phyloP scores from a whole-genome alignment of 1,140 invertebrate species.

The Mactra quadrangularis region DNA sequence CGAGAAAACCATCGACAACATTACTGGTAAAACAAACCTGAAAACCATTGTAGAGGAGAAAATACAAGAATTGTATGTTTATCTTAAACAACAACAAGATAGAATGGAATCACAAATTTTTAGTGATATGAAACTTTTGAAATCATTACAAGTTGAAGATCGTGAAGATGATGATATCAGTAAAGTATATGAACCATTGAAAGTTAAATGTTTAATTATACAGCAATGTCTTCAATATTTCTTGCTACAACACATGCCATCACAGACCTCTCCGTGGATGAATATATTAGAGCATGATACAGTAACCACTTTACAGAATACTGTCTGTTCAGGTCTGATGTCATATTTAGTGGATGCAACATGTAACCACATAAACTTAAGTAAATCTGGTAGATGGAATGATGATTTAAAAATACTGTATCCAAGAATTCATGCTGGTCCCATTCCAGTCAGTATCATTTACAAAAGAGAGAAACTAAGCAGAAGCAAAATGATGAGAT shows the following conservation, averaged over 20 bases:
- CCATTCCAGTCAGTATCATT: background rate
- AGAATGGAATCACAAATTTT: slow-evolving; percentile 63
- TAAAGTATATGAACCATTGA: slow-evolving; percentile 34
- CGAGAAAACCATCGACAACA: slow-evolving; percentile 43
- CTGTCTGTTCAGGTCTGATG: slow-evolving; percentile 18
- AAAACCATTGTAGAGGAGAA: slow-evolving; percentile 60
- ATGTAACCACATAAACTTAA: no score
- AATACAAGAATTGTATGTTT: slow-evolving; percentile 52
- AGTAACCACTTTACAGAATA: background rate
- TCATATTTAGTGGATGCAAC: slow-evolving; percentile 11
- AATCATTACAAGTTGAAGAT: slow-evolving; percentile 44
- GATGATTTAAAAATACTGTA: no score
- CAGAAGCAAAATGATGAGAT: slow-evolving; percentile 9
- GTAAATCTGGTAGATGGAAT: no score
- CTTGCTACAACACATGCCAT: slow-evolving; percentile 44
- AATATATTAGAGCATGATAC: background rate
- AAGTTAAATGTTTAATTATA: slow-evolving; percentile 43
- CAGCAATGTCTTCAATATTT: slow-evolving; percentile 43
- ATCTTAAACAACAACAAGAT: slow-evolving; percentile 60
- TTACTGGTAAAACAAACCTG: slow-evolving; percentile 59
- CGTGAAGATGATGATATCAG: slow-evolving; percentile 21
- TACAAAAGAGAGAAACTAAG: background rate
- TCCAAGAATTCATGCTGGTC: no score
- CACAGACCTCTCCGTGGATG: slow-evolving; percentile 6
- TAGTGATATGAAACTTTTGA: slow-evolving; percentile 47